Base-by-base conservation (phyloP, 2,113 vertebrate species). In the Eolophus roseicapilla region DNA sequence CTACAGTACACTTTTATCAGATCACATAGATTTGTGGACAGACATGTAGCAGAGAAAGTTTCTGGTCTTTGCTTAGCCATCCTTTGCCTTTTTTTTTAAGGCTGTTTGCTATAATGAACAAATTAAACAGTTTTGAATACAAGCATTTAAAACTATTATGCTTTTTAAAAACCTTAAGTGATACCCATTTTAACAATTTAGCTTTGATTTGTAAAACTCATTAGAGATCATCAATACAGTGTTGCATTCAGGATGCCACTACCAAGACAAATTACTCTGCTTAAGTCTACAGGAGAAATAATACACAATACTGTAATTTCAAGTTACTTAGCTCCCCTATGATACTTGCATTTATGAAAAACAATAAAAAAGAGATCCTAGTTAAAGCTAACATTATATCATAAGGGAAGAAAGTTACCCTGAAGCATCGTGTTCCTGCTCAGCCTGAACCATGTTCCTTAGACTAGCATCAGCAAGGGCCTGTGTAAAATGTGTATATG, bases 401-500 rank as follows among this genome's bases (percentile, higher is more conserved):
- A 9, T 16, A 91, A 70, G n/a, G 41, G 49, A 87, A 75, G 33
- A 60, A 50, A 82, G 60, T 98, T 96, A 99, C 99, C 99, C 99
- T 8, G 99, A 99, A 10, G 99, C 86, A 90, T 99, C 99, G 1
- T 98, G 98, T 75, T 99, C 99, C 69, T 98, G 98, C 65, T 99
- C 99, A 7, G 99, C 98, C 96, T 99, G 99, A 78, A 99, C 99
- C 99, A 99, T 99, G 96, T 99, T 99, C 88, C 99, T 98, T 12
- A 99, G 98, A 86, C 99, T 99, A 31, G 99, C 99, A 20, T 99
- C 99, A 7, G 99, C 99, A 5, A 99, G 97, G 24, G 99, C 99
- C 98, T 99, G 99, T 2, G 99, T 99, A 86, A 99, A 99, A 95
- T 99, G 99, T 6, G 99, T 99, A 86, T 99, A 99, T 0, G 99